Evolutionary conservation across 2,797 vertebrate species (phyloP), one percentile per base, ranked within the genome.

Genomic region (Scolopax rusticola): DNA sequence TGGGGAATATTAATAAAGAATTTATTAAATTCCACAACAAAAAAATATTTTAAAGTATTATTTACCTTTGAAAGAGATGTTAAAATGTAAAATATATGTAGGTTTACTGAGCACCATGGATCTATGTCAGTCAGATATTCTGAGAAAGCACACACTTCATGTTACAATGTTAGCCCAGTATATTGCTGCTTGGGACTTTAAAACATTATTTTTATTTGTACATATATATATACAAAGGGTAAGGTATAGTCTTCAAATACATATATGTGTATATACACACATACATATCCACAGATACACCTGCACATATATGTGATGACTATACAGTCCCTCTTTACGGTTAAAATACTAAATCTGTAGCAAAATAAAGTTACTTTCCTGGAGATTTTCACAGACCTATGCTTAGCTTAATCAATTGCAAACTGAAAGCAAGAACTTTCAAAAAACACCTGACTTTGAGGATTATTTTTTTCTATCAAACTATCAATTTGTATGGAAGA

Each of bases 41-140:
- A 21, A 87, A 36, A 47, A 15, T 51, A 27, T 33, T 84, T 93
- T 15, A 30, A 94, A 90, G 90, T 63, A 54, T 9, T 23, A 14
- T 20, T 63, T 75, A 33, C 6, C 28, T 80, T 84, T 3, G 3
- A 83, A 89, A 67, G 25, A 50, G 48, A 8, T 80, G 36, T 83
- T 86, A 95, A 88, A 95, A 84, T 57, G 77, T 40, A 93, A 92
- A 95, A 65, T 87, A 90, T 30, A 11, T 71, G 38, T 65, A 36
- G 9, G 8, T 67, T 88, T 91, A 88, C 32, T n/a, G 43, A 70
- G 16, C 30, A 95, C 90, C 48, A 83, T 18, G 30, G 57, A 94
- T 93, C 86, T 87, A 18, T 84, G 70, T 76, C 74, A 93, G 54
- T 79, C 71, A 67, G 80, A 76, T 21, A 87, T 56, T 67, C 69